Percentiles rank a stretch among this genome's conserved stretches.
Evolutionary conservation across 2,888 invertebrate genomes (phyloP).

Genomic region (Meteorus colon): DNA sequence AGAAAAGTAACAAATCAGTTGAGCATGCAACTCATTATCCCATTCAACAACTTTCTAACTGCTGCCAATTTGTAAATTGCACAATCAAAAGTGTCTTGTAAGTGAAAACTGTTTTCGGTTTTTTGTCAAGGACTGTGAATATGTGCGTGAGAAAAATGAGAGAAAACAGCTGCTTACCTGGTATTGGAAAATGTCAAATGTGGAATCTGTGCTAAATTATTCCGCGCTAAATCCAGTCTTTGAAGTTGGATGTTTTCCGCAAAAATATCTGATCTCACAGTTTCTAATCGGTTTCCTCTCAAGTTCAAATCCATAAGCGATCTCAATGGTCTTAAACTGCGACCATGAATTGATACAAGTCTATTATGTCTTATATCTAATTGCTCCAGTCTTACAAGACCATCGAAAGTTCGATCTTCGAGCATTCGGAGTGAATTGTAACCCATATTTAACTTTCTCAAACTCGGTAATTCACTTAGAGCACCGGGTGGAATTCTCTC

Average conservation of each 20-base stretch:
- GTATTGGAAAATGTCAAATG: constrained; percentile 77
- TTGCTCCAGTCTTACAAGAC: constrained; percentile 81
- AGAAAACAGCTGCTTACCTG: constrained; percentile 62
- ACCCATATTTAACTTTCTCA: constrained; percentile 82
- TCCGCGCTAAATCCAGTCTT: constrained; percentile 83
- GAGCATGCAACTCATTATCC: constrained; percentile 29
- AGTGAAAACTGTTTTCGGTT: constrained; percentile 65
- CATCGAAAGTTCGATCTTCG: constrained; percentile 82
- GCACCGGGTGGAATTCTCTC: constrained; percentile 80
- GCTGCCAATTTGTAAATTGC: constrained; percentile 63
- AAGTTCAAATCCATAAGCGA: constrained; percentile 83
- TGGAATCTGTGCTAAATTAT: constrained; percentile 82
- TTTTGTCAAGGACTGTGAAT: background rate
- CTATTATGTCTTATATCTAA: constrained; percentile 85
- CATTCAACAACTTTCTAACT: constrained; percentile 64
- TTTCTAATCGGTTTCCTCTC: constrained; percentile 84
- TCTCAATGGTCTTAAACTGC: constrained; percentile 79
- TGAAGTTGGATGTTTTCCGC: constrained; percentile 80
- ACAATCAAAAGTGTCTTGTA: constrained; percentile 57
- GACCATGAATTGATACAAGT: constrained; percentile 79
- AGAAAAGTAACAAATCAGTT: constrained; percentile 2
- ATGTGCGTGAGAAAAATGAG: constrained; percentile 19
- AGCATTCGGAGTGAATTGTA: constrained; percentile 83
- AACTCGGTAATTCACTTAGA: constrained; percentile 79
- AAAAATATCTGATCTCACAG: constrained; percentile 81